phyloP scores from a whole-genome alignment of 2,888 invertebrate species.

The Aproaerema taeniolella region DNA sequence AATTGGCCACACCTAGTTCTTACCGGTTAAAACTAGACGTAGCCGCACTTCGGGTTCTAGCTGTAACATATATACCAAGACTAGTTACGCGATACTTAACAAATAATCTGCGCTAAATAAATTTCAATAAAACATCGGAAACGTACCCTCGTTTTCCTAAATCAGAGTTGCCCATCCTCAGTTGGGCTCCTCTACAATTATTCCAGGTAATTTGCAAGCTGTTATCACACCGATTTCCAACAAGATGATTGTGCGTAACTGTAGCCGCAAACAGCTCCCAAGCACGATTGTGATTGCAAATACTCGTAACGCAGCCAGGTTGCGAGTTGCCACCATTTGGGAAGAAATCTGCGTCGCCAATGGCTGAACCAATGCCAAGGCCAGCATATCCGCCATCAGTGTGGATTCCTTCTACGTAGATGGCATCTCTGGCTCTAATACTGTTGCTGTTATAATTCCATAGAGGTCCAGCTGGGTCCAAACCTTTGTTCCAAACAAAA shows the following conservation, averaged over 20 bases:
- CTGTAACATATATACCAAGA: no score
- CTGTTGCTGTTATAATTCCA: conserved; percentile 27
- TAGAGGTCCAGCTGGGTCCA: conserved; percentile 41
- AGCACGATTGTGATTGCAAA: conserved; percentile 39
- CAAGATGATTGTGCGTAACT: conserved; percentile 30
- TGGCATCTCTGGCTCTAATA: conserved; percentile 35
- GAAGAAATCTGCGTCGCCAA: conserved; percentile 75
- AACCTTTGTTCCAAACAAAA: no score
- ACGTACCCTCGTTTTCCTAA: conserved; percentile 30
- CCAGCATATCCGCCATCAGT: conserved; percentile 54
- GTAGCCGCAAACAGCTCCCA: conserved; percentile 39
- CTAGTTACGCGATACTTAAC: no score
- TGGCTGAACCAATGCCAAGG: conserved; percentile 52
- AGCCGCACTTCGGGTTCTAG: no score
- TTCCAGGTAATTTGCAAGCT: conserved; percentile 26
- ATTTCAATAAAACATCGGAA: no score
- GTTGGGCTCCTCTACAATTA: conserved; percentile 26
- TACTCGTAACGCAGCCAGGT: conserved; percentile 30
- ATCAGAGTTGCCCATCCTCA: conserved; percentile 36
- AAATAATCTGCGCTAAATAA: no score
- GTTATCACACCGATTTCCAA: conserved; percentile 28
- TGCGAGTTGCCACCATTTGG: conserved; percentile 61
- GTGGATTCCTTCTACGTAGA: conserved; percentile 34
- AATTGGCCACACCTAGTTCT: no score
- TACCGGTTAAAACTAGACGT: no score